Percentiles rank a stretch among this genome's conserved stretches.
phyloP scores from a whole-genome alignment of 1,140 invertebrate genomes.

The Drosophila trapezifrons region DNA sequence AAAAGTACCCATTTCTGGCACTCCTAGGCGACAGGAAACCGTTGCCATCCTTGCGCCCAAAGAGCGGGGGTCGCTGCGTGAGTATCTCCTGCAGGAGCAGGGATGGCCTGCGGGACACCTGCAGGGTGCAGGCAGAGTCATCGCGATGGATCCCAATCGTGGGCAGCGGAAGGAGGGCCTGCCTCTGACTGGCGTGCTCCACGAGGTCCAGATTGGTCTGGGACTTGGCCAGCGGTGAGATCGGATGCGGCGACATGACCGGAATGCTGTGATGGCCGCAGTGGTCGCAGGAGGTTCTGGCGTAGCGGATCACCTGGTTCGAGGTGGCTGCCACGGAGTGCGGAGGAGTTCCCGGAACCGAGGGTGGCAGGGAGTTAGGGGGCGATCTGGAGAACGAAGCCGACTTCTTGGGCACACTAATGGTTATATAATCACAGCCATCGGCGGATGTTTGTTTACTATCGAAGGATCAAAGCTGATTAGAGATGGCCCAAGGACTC shows the following conservation, averaged over 20 bases:
- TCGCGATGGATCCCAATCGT: conserved; percentile 50
- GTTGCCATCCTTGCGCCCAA: conserved; percentile 77
- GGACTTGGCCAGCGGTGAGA: conserved; percentile 78
- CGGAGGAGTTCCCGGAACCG: conserved; percentile 20
- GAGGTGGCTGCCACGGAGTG: conserved; percentile 34
- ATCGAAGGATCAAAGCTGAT: conserved; percentile 4
- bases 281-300: conserved; percentile 72
- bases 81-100: conserved; percentile 80
- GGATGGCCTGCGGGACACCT: conserved; percentile 78
- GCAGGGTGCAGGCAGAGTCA: conserved; percentile 70
- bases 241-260: conserved; percentile 77
- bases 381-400: conserved; percentile 66
- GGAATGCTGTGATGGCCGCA: conserved; percentile 78
- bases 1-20: conserved; percentile 69
- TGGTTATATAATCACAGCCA: conserved; percentile 65
- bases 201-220: conserved; percentile 76
- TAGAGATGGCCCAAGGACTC: background rate
- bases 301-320: conserved; percentile 67
- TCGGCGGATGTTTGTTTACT: conserved; percentile 60
- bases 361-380: conserved; percentile 24
- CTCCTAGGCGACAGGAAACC: conserved; percentile 48
- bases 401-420: conserved; percentile 71
- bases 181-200: conserved; percentile 64
- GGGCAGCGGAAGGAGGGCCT: conserved; percentile 63
- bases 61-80: conserved; percentile 81